phyloP scores from a whole-genome alignment of 2,113 vertebrate species.

The Brevimyrus niger region DNA sequence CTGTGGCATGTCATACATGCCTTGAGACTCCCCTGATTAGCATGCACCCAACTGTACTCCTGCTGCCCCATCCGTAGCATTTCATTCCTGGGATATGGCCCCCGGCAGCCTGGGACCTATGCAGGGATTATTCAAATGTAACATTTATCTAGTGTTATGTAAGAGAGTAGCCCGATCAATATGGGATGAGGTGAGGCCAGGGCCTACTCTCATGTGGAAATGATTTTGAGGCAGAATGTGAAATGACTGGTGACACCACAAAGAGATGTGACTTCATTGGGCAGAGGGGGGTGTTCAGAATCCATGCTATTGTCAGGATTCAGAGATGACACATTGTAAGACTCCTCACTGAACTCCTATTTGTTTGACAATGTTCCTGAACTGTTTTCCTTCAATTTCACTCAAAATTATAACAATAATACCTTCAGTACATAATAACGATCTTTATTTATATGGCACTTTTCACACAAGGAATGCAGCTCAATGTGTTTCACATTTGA shows the following conservation, averaged over 20 bases:
- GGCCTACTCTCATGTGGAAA: not conserved
- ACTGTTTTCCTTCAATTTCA: not conserved
- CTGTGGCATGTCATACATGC: not conserved
- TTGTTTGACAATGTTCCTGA: not conserved
- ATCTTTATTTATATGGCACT: not conserved
- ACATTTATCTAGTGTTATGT: conserved; percentile 36
- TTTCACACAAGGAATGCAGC: not conserved
- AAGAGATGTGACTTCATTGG: not conserved
- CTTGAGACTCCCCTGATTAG: not conserved
- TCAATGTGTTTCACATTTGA: not conserved
- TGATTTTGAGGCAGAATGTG: not conserved
- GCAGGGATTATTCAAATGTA: conserved; percentile 40
- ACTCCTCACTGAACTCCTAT: not conserved
- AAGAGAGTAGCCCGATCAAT: conserved; percentile 28
- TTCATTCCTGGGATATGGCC: not conserved
- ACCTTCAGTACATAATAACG: not conserved
- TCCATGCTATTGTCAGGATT: not conserved
- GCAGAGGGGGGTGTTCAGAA: not conserved
- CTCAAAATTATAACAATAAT: not conserved
- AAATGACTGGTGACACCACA: not conserved
- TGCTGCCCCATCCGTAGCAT: not conserved
- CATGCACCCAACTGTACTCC: not conserved
- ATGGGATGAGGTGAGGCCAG: conserved; percentile 17
- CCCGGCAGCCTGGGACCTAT: not conserved
- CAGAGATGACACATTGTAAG: not conserved